Evolutionary conservation across 2,797 vertebrate species (phyloP), one percentile per base, ranked within the genome.

Genomic region (Argyrosomus regius): DNA sequence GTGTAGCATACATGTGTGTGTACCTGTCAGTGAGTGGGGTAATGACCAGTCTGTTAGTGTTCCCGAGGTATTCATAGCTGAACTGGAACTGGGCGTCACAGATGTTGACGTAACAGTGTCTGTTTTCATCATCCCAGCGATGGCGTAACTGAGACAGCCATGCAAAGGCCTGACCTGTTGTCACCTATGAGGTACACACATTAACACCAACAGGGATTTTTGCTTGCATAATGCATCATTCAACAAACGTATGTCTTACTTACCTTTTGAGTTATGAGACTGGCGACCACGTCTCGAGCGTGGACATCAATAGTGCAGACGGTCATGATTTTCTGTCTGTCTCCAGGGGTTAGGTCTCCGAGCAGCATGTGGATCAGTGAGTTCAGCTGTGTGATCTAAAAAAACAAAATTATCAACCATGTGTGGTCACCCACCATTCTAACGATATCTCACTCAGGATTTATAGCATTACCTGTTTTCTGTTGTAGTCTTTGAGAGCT

Each of bases 311-410:
- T 96, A 87, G 97, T 96, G 84, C 96, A 95, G 77, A 96, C 92
- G 67, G 97, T 97, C 97, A 97, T 96, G 89, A 98, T 97, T 94
- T 96, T 97, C 94, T 98, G 97, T 92, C 96, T 93, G 95, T 96
- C 95, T 12, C 96, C 95, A n/a, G 88, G 93, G 3, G 88, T 94
- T 91, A 98, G 94, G 88, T 97, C 96, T 26, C 97, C 96, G 43
- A 98, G 96, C 90, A 97, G 95, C 96, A 96, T 97, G 96, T 97
- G 97, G 95, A 96, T 98, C 91, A 97, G 95, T 56, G 95, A 96
- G 93, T 98, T 98, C 93, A 98, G 95, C 93, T 97, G 97, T 93
- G 94, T 95, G 93, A 97, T 96, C 97, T 99, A 56, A 89, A 95
- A 94, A 94, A 95, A 89, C 88, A 91, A 90, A 94, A 94, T 92